A percentile compares a stretch with the other conserved stretches of the same genome.
Conservation (phyloP, 1,140 invertebrate species). For the Lasaia peninsularis region DNA sequence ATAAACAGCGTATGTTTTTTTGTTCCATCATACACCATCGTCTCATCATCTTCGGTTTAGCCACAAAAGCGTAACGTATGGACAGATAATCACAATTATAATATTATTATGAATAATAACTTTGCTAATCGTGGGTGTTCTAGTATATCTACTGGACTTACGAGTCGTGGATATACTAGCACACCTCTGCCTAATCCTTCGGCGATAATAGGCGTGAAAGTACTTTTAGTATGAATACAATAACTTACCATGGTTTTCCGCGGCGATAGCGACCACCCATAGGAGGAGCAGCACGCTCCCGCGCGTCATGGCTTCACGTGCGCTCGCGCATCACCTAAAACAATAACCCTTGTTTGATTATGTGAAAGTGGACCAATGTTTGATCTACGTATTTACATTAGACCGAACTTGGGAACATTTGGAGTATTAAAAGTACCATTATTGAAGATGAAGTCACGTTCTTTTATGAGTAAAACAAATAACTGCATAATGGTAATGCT, state of each 20-base stretch:
- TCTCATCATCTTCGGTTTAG: too few species aligned
- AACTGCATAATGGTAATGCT: not conserved
- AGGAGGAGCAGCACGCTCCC: conserved; percentile 60
- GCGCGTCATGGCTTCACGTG: conserved; percentile 58
- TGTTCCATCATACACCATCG: too few species aligned
- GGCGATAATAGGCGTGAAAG: too few species aligned
- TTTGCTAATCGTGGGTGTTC: too few species aligned
- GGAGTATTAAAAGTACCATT: not conserved
- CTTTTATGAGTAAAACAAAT: not conserved
- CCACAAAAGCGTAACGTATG: too few species aligned
- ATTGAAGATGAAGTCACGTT: conserved; percentile 1
- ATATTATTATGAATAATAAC: too few species aligned
- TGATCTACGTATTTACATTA: conserved; percentile 24
- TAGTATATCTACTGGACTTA: too few species aligned
- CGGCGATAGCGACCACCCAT: conserved; percentile 62
- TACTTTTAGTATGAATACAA: too few species aligned
- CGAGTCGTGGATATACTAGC: conserved; percentile 27
- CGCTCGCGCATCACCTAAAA: conserved; percentile 69
- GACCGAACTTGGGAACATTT: conserved; percentile 1
- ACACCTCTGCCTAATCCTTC: not conserved
- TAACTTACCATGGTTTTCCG: conserved; percentile 64
- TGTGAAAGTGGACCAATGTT: conserved; percentile 56
- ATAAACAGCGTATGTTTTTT: too few species aligned
- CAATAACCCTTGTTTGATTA: conserved; percentile 60
- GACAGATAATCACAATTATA: too few species aligned